A percentile compares a stretch with the other conserved stretches of the same genome.
phyloP scores from a whole-genome alignment of 2,113 vertebrate genomes.

The Lasiurus cinereus region DNA sequence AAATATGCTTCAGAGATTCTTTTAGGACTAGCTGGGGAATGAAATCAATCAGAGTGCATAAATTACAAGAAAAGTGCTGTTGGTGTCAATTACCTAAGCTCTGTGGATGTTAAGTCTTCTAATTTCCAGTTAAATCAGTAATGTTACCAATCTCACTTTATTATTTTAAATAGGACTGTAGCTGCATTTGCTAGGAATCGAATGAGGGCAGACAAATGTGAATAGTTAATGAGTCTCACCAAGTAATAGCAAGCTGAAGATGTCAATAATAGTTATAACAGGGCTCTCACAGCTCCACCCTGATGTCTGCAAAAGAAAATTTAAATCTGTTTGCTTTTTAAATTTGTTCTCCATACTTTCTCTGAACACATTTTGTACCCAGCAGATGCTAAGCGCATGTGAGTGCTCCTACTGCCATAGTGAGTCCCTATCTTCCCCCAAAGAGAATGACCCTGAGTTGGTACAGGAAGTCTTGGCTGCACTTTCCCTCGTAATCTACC shows the following conservation, averaged over 20 bases:
- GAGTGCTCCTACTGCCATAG: conserved; percentile 54
- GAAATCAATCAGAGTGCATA: conserved; percentile 86
- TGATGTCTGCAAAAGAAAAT: background rate
- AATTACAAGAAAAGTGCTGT: conserved; percentile 86
- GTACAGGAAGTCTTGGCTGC: conserved; percentile 80
- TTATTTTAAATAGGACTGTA: conserved; percentile 88
- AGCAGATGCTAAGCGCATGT: conserved; percentile 54
- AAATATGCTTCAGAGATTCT: conserved; percentile 83
- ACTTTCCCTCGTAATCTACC: conserved; percentile 76
- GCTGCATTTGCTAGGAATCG: conserved; percentile 86
- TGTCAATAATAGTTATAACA: conserved; percentile 80
- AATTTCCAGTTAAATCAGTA: conserved; percentile 89
- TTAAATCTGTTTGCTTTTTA: conserved; percentile 64
- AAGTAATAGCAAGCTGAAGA: conserved; percentile 84
- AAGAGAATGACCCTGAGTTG: conserved; percentile 74
- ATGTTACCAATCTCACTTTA: conserved; percentile 87
- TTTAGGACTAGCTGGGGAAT: conserved; percentile 84
- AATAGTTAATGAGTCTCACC: conserved; percentile 85
- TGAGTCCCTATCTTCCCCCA: conserved; percentile 68
- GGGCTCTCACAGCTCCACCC: conserved; percentile 20
- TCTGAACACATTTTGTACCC: conserved; percentile 52
- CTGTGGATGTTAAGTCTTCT: conserved; percentile 85
- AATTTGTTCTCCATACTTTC: background rate
- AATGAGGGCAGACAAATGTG: conserved; percentile 84
- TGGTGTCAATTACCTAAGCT: conserved; percentile 88